These are phyloP conservation scores for Thereva unica DNA, from an alignment of 2,888 invertebrate genomes.

Conservation along the genomic window DNA sequence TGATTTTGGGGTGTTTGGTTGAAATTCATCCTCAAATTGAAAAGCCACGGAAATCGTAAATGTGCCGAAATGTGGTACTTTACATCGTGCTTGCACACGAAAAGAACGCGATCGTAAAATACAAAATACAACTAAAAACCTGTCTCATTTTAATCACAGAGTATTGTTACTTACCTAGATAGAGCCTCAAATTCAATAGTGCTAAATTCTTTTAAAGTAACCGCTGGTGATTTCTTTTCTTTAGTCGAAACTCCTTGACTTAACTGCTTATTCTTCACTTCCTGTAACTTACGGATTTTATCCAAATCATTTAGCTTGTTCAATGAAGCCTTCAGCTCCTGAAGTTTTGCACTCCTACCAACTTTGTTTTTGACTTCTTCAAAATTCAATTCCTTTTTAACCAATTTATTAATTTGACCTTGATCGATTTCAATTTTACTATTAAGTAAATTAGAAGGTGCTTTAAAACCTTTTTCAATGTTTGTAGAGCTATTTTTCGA, in stretches of 20 bases:
- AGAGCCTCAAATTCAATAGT: constrained; percentile 77
- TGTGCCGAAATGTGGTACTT: too few species aligned
- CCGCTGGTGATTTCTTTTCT: constrained; percentile 44
- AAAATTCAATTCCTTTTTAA: constrained; percentile 67
- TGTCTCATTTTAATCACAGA: too few species aligned
- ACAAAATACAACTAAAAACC: too few species aligned
- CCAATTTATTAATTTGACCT: constrained; percentile 58
- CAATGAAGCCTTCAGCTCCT: constrained; percentile 71
- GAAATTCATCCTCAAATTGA: too few species aligned
- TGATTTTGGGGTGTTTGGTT: too few species aligned
- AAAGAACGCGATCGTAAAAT: too few species aligned
- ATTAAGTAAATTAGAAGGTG: constrained; percentile 53
- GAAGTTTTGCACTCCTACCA: constrained; percentile 68
- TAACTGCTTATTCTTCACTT: constrained; percentile 52
- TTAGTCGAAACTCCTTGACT: constrained; percentile 49
- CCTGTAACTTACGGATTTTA: constrained; percentile 61
- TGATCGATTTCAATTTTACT: constrained; percentile 56
- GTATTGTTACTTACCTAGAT: constrained; percentile 63
- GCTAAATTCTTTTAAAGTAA: constrained; percentile 69
- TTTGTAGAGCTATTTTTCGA: constrained; percentile 50
- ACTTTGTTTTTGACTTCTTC: constrained; percentile 72
- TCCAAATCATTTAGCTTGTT: constrained; percentile 69
- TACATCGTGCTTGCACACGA: too few species aligned
- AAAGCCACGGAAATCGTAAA: too few species aligned
- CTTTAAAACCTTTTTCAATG: constrained; percentile 51